These are phyloP conservation scores for Alosa alosa DNA, from an alignment of 2,113 vertebrate genomes.

Conservation along the genomic window DNA sequence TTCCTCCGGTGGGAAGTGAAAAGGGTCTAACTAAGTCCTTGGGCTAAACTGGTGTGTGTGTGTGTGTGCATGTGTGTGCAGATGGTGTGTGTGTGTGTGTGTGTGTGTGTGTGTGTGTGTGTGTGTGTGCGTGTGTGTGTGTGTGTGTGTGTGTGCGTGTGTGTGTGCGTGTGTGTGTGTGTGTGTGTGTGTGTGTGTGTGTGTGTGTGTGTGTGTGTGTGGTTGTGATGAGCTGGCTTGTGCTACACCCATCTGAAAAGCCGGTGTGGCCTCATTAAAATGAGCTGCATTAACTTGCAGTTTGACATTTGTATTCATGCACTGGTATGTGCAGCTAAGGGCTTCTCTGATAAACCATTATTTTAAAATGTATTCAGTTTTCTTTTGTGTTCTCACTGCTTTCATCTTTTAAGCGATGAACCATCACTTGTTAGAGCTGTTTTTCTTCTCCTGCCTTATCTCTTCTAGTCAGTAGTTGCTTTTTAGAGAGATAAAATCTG, in stretches of 20 bases:
- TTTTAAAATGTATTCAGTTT: slow-evolving; percentile 19
- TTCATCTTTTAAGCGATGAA: neutral
- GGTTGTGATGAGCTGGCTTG: neutral
- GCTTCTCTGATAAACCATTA: neutral
- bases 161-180: neutral
- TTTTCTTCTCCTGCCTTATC: neutral
- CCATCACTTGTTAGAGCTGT: neutral
- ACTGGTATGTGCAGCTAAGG: neutral
- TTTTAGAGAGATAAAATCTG: neutral
- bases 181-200: too few relatives aligned
- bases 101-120: too few relatives aligned
- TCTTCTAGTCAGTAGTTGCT: neutral
- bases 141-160: slow-evolving; percentile 6
- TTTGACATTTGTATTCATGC: slow-evolving; percentile 12
- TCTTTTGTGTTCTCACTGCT: neutral
- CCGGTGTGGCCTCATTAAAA: slow-evolving; percentile 3
- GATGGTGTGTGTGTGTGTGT: neutral
- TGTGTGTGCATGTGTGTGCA: slow-evolving; percentile 1
- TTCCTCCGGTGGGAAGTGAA: neutral
- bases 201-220: neutral
- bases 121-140: neutral
- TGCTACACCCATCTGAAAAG: neutral
- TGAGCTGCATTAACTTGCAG: neutral
- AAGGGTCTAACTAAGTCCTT: neutral
- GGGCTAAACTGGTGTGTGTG: neutral